Conservation (phyloP, 2,113 vertebrate genomes). For the Phycodurus eques region DNA sequence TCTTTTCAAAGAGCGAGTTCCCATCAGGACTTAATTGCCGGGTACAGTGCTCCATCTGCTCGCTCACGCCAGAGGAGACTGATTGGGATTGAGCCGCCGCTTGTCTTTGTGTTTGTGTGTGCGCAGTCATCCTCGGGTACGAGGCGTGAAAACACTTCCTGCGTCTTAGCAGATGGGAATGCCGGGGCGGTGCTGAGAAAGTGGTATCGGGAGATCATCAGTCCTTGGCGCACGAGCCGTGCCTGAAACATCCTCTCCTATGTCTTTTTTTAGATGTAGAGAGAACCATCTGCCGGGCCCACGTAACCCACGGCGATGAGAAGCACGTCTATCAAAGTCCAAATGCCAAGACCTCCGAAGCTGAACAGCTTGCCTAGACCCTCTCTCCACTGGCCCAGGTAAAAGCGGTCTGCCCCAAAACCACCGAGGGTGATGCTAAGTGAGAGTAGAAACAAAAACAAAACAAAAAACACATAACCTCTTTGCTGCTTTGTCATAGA, state of each 20-base stretch:
- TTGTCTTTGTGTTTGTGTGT: constrained; percentile 55
- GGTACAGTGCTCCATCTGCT: constrained; percentile 32
- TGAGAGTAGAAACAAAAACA: background rate
- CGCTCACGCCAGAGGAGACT: constrained; percentile 38
- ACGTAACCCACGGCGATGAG: constrained; percentile 94
- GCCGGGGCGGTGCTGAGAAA: constrained; percentile 36
- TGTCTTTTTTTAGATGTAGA: constrained; percentile 83
- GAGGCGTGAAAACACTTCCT: constrained; percentile 57
- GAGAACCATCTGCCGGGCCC: constrained; percentile 92
- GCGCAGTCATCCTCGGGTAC: constrained; percentile 29
- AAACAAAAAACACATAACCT: background rate
- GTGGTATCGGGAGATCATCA: constrained; percentile 44
- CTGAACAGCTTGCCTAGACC: constrained; percentile 98
- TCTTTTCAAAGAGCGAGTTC: background rate
- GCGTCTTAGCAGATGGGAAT: constrained; percentile 67
- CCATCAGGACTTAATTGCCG: constrained; percentile 20
- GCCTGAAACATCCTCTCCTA: constrained; percentile 5
- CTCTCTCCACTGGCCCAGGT: constrained; percentile 96
- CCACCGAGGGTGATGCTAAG: constrained; percentile 91
- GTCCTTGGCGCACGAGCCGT: constrained; percentile 26
- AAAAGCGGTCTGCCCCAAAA: constrained; percentile 96
- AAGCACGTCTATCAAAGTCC: constrained; percentile 94
- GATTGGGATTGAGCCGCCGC: constrained; percentile 51
- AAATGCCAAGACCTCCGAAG: constrained; percentile 96
- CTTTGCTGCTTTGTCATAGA: background rate